Conservation (phyloP, 2,113 vertebrate genomes). For the Nasalis larvatus region DNA sequence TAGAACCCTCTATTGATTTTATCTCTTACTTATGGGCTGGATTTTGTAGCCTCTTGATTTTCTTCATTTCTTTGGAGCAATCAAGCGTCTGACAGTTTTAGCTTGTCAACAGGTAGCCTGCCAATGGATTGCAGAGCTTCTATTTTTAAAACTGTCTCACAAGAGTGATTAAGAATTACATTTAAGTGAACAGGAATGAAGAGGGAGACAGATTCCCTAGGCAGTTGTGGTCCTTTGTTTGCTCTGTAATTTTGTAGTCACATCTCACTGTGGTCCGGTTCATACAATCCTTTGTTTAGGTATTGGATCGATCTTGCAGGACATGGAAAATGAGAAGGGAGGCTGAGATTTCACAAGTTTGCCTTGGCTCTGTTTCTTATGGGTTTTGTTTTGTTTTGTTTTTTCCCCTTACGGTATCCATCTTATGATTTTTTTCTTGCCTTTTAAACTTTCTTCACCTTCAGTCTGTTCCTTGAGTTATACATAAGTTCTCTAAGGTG, state of each 20-base stretch:
- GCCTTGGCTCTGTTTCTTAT: neutral
- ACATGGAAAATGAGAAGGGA: neutral
- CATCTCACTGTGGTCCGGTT: neutral
- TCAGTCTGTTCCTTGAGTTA: slow-evolving; percentile 16
- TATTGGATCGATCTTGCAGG: neutral
- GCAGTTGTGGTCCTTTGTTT: neutral
- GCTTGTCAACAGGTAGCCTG: slow-evolving; percentile 49
- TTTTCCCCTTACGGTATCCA: neutral
- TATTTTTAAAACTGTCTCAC: slow-evolving; percentile 63
- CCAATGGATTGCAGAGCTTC: slow-evolving; percentile 49
- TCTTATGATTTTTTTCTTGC: neutral
- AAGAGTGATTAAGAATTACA: slow-evolving; percentile 63
- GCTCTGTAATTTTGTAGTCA: neutral
- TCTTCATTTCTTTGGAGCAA: slow-evolving; percentile 11
- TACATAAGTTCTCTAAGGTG: neutral
- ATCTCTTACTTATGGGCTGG: neutral
- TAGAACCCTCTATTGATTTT: neutral
- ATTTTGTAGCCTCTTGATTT: slow-evolving; percentile 20
- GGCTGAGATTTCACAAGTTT: neutral
- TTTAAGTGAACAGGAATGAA: slow-evolving; percentile 11
- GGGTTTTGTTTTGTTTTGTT: neutral
- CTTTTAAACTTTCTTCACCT: slow-evolving; percentile 51
- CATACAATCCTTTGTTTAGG: neutral
- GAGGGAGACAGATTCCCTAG: slow-evolving; percentile 21
- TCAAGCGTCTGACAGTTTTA: slow-evolving; percentile 56